Evolutionary conservation across 2,888 invertebrate species (phyloP), one percentile per base, ranked within the genome.

Genomic region (Aphrophora alni): DNA sequence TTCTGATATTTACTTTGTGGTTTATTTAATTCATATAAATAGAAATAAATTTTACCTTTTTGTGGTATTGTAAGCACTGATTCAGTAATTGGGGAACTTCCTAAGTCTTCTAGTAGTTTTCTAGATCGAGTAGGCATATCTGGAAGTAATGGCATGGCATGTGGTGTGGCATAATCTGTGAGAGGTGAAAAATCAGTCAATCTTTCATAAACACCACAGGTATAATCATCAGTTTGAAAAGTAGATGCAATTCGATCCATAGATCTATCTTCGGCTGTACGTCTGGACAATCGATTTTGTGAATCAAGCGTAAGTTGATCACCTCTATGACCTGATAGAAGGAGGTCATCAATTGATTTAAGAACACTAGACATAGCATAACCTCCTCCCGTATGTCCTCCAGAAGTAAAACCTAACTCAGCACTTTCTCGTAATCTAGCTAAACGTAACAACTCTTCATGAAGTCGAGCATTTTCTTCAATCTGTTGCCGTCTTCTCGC

Each of bases 401-500:
- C 74, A 7, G 77, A 75, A n/a, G 77, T 73, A 17, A 73, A 84
- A 14, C 86, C 86, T 81, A 88, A 82, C 83, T 88, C 88, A n/a
- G 88, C 88, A 81, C 86, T 87, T 81, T 88, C 88, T 33, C 88
- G 86, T 26, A 89, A 84, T 75, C 88, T 84, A 21, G 89, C 88
- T 79, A 89, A 85, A 82, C 89, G 88, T 73, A 89, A 86, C 24
- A 91, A 86, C 85, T 91, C 90, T 74, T 89, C 89, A 84, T 89
- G 90, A 44, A 90, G 86, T 10, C 90, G 88, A n/a, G 90, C 89
- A 82, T 90, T 90, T 83, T 91, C 90, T 84, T 91, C 91, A 81
- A 93, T 89, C 85, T 92, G 90, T 84, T 90, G 89, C 71, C 91
- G 89, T n/a, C 92, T 87, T 77, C 91, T 88, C 14, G 91, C 91